Evolutionary conservation across 1,140 invertebrate genomes (phyloP).

Genomic region (Papilio polytes): DNA sequence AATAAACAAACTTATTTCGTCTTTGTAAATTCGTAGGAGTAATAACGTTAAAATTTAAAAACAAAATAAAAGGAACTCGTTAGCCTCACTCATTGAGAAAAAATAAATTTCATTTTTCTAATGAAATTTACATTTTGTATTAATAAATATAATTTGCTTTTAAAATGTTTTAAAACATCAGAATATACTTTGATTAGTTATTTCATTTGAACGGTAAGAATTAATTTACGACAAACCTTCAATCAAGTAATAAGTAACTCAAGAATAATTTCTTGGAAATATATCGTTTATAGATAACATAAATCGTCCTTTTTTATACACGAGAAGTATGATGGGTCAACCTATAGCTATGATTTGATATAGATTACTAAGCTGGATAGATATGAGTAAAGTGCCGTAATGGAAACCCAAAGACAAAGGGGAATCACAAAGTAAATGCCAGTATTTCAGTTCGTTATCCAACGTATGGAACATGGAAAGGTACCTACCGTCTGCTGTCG

Average conservation of each 20-base stretch:
- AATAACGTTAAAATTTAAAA: not conserved
- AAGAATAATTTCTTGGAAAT: not conserved
- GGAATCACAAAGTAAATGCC: slow-evolving; percentile 32
- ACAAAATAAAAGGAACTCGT: not conserved
- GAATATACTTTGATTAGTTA: not conserved
- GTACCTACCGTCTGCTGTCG: slow-evolving; percentile 32
- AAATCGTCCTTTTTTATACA: too few relatives aligned
- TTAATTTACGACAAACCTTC: not conserved
- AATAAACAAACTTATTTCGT: not conserved
- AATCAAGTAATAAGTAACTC: not conserved
- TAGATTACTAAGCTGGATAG: not conserved
- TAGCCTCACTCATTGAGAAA: not conserved
- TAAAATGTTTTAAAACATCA: not conserved
- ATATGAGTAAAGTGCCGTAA: slow-evolving; percentile 19
- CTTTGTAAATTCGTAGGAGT: not conserved
- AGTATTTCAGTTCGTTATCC: slow-evolving; percentile 35
- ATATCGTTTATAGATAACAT: not conserved
- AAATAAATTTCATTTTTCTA: not conserved
- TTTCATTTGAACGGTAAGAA: not conserved
- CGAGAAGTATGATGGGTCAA: too few relatives aligned
- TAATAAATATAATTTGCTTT: not conserved
- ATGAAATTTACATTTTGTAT: not conserved
- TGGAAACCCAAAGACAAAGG: slow-evolving; percentile 19
- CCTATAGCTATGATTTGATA: not conserved
- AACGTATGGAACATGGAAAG: slow-evolving; percentile 34